Percentiles rank a stretch among this genome's conserved stretches.
phyloP scores from a whole-genome alignment of 2,888 invertebrate genomes.

The Petrolisthes manimaculis region DNA sequence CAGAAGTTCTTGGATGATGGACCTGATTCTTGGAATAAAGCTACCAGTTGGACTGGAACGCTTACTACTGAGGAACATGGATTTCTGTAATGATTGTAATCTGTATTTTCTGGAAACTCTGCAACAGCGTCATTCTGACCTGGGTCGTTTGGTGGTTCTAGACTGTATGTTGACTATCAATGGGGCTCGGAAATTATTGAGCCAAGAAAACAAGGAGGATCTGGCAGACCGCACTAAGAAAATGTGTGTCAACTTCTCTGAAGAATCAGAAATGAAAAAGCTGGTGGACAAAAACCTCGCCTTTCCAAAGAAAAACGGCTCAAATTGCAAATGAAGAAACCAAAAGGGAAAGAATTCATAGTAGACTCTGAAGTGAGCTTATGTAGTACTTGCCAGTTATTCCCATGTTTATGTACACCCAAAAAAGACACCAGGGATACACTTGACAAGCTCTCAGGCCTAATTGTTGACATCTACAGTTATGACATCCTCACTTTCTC shows the following conservation, averaged over 20 bases:
- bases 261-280: background rate
- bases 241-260: background rate
- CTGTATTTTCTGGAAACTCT: background rate
- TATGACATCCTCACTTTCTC: conserved; percentile 5
- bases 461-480: background rate
- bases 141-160: background rate
- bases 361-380: background rate
- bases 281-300: conserved; percentile 5
- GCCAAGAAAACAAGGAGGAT: background rate
- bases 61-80: background rate
- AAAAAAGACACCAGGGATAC: background rate
- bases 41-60: background rate
- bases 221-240: background rate
- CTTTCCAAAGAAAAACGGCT: background rate
- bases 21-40: background rate
- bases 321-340: background rate
- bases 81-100: background rate
- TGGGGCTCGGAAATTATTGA: background rate
- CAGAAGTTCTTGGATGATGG: background rate
- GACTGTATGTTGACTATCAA: background rate
- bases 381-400: background rate
- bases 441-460: background rate
- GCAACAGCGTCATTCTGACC: background rate
- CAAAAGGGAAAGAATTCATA: background rate
- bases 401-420: background rate